Base-by-base conservation (phyloP, 2,888 invertebrate genomes). In the Seladonia tumulorum region DNA sequence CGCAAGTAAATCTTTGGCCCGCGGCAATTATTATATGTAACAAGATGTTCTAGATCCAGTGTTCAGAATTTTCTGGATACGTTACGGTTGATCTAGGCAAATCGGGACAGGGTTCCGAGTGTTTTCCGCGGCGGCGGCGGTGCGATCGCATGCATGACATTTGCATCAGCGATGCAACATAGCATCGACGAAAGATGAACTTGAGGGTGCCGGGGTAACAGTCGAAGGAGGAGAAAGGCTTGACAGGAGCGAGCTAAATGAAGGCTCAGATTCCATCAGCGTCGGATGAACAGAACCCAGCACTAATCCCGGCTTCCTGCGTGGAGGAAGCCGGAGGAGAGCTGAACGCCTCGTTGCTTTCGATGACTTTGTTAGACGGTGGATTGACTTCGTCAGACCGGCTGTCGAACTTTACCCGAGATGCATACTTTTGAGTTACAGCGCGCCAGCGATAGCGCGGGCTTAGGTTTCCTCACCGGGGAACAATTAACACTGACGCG, bases 381-480 rank as follows among this genome's bases (percentile, higher is more conserved):
- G 91, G 91, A 92, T 92, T 89, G 93, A 92, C 92, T 92, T 91
- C 87, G 86, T 87, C 87, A 74, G 91, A 92, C 90, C 92, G 87
- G 87, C 90, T 88, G 90, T 88, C 91, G 86, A 92, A 92, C 92
- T 92, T 91, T 87, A 85, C 78, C 82, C 76, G 87, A 87, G 83
- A 86, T 82, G 85, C 79, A 86, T 83, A 87, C 90, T 90, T 90
- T 88, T 81, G 71, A 82, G 81, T 79, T 81, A 86, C 29, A 79
- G 74, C n/a, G 57, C 57, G n/a, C 53, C 53, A 57, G 53, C 47
- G 83, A 82, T 81, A 77, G 53, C 35, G 75, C 63, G 63, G 25
- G 79, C 77, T 88, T 83, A 77, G 70, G 53, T 75, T 75, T 71
- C 81, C 57, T 49, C n/a, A n/a, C 29, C 14, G 14, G 35, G 45